Conservation (phyloP, 2,113 vertebrate species). For the Tychaedon coryphoeus region DNA sequence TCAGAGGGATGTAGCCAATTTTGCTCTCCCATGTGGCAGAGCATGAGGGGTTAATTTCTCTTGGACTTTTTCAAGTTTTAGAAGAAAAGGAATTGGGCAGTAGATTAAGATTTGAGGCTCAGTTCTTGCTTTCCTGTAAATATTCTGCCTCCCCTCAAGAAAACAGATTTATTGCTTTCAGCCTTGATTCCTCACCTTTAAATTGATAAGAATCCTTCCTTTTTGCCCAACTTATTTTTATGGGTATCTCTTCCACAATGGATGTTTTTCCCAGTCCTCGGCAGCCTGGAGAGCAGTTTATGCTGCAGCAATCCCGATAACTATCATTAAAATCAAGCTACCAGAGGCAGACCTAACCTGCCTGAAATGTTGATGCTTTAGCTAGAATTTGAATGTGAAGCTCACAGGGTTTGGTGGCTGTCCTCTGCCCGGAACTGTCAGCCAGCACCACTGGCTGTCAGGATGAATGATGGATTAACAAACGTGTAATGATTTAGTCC, state of each 20-base stretch:
- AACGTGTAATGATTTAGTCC: slow-evolving; percentile 30
- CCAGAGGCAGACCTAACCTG: background rate
- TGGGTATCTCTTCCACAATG: background rate
- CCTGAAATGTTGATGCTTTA: background rate
- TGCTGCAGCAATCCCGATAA: background rate
- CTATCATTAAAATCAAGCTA: background rate
- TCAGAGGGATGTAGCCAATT: background rate
- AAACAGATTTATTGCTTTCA: background rate
- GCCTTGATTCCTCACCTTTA: background rate
- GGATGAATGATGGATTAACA: slow-evolving; percentile 55
- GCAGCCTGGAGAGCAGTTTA: background rate
- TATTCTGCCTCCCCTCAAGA: background rate
- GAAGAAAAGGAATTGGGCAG: background rate
- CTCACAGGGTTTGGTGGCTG: slow-evolving; percentile 31
- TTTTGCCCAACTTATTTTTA: background rate
- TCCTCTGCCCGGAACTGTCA: slow-evolving; percentile 13
- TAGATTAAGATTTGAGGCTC: background rate
- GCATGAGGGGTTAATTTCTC: background rate
- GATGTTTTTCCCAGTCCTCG: rapidly evolving
- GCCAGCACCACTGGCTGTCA: background rate
- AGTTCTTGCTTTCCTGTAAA: background rate
- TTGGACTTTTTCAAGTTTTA: background rate
- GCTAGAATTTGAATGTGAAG: background rate
- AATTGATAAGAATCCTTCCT: background rate
- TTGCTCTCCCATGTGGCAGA: background rate